Evolutionary conservation across 1,140 invertebrate species (phyloP).

Genomic region (Rhizoglyphus robini): DNA sequence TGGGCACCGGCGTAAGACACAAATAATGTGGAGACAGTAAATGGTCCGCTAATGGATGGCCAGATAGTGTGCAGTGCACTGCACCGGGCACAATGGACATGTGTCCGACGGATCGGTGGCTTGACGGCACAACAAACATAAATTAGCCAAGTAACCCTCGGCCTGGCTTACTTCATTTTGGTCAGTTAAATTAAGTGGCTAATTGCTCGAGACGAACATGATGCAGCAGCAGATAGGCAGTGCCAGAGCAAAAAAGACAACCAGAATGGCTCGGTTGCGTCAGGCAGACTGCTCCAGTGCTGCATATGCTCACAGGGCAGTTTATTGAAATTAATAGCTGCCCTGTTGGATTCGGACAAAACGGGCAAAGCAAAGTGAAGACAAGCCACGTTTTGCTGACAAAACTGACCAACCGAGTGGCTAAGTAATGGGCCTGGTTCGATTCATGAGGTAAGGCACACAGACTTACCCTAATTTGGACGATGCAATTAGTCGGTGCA

Average conservation of each 20-base stretch:
- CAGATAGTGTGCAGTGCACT: background rate
- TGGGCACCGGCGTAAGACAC: too few relatives aligned
- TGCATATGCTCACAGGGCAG: too few relatives aligned
- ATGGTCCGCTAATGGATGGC: background rate
- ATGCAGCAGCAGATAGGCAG: background rate
- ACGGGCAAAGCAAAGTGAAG: too few relatives aligned
- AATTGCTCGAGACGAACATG: conserved; percentile 4
- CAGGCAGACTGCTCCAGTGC: too few relatives aligned
- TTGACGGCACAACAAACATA: background rate
- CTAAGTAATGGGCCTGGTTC: too few relatives aligned
- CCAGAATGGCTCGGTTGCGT: too few relatives aligned
- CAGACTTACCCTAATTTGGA: background rate
- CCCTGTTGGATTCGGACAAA: too few relatives aligned
- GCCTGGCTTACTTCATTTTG: background rate
- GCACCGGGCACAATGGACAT: background rate
- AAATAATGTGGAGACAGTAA: too few relatives aligned
- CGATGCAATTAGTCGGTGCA: conserved; percentile 3
- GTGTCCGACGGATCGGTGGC: too few relatives aligned
- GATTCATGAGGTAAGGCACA: background rate
- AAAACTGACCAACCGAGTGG: too few relatives aligned
- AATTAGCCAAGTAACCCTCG: background rate
- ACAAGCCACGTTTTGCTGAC: too few relatives aligned
- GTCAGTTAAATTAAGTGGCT: conserved; percentile 14
- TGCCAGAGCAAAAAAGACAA: background rate
- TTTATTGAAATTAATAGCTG: too few relatives aligned